These are phyloP conservation scores for Araneus ventricosus DNA, from an alignment of 1,140 invertebrate species.

Conservation along the genomic window DNA sequence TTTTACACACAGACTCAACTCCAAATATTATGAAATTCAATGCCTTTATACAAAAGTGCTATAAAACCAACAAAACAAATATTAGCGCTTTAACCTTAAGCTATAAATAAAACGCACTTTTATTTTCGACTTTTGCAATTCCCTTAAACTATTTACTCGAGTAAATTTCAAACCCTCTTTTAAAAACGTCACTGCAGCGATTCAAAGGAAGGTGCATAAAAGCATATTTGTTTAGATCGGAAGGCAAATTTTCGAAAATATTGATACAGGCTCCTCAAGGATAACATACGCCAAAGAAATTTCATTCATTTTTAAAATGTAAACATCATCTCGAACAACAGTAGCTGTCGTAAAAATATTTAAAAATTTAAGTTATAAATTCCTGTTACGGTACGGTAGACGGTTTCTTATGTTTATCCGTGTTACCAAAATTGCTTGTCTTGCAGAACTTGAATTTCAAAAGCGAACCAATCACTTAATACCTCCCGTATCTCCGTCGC, in stretches of 20 bases:
- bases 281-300: background rate
- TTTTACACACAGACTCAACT: no score
- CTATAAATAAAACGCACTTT: no score
- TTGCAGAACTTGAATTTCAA: background rate
- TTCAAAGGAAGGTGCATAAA: no score
- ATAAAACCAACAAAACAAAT: no score
- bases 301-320: constrained; percentile 4
- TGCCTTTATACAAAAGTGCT: no score
- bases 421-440: background rate
- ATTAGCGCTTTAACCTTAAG: no score
- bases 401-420: background rate
- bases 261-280: background rate
- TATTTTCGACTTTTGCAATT: no score
- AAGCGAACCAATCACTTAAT: constrained; percentile 47
- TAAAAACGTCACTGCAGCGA: no score
- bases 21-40: no score
- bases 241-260: background rate
- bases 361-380: background rate
- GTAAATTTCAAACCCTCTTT: no score
- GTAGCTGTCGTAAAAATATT: background rate
- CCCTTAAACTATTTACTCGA: no score
- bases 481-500: background rate
- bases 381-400: background rate
- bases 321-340: background rate
- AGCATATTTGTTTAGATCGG: no score